Evolutionary conservation across 2,113 vertebrate genomes (phyloP), one percentile per base, ranked within the genome.

Genomic region (Beaufortia kweichowensis): DNA sequence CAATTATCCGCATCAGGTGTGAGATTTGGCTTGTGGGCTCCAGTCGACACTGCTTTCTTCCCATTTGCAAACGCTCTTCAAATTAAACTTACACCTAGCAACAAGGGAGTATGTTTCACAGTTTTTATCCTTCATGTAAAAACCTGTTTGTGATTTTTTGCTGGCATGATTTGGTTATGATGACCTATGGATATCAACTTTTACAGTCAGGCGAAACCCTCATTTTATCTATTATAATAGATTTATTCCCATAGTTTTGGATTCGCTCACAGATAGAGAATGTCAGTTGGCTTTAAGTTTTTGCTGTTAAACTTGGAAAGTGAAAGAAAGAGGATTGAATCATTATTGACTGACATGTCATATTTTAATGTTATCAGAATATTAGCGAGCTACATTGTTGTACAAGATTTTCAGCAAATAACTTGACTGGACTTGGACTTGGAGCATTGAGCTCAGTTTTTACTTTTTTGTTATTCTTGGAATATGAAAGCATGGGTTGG

Each of bases 1-100:
- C 63, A 67, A 66, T 76, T 76, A 57, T 76, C 19, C 23, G 67
- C 26, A 48, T 74, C 68, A 74, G 69, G 61, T 74, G 46, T 67
- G 35, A 79, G 73, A 73, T 61, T 64, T 2, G 10, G 5, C 50
- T 66, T 63, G 29, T 59, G 35, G 23, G 33, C 31, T 55, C 33
- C 43, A 11, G 8, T 67, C 50, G 24, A 67, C 33, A 4, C 33
- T 21, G 35, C 50, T 67, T 23, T 28, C 10, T 29, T 2, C 43
- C 28, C 15, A 75, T 76, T 59, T 76, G 28, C 39, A 43, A 59
- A 17, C 12, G 24, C 23, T 65, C 61, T 66, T 29, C n/a, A 9
- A 41, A 29, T 21, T 59, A 33, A 28, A 53, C 29, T 56, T 43
- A 57, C 24, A 29, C 50, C 33, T 24, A 63, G 66, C n/a, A 46